Percentiles rank a stretch among this genome's conserved stretches.
Evolutionary conservation across 2,888 invertebrate species (phyloP).

Genomic region (Cancer borealis): DNA sequence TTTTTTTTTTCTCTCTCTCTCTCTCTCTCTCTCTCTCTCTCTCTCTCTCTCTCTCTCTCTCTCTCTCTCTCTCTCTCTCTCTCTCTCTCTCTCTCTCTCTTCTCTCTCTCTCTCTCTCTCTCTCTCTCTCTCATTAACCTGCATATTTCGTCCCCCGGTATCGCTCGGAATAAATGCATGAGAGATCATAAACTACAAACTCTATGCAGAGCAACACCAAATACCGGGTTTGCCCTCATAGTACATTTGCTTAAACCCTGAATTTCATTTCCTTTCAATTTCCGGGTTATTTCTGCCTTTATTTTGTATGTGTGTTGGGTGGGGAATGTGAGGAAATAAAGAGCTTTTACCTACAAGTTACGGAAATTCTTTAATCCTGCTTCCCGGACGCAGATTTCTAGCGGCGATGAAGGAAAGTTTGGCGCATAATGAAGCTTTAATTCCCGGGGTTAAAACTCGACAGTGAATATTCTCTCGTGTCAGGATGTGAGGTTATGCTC

Average conservation of each 20-base stretch:
- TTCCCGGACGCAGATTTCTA: background rate
- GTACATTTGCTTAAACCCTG: background rate
- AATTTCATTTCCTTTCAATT: constrained; percentile 29
- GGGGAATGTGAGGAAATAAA: background rate
- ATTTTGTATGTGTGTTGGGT: background rate
- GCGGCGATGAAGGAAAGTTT: background rate
- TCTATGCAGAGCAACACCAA: background rate
- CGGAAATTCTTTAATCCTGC: background rate
- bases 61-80: constrained; percentile 31
- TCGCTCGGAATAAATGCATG: background rate
- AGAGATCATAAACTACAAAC: background rate
- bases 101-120: constrained; percentile 39
- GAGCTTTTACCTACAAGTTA: background rate
- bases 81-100: constrained; percentile 12
- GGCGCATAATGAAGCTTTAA: background rate
- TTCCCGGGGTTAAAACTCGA: background rate
- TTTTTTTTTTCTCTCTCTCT: background rate
- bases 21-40: constrained; percentile 6
- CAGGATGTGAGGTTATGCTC: background rate
- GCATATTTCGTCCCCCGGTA: constrained; percentile 5
- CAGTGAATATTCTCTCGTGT: background rate
- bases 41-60: constrained; percentile 27
- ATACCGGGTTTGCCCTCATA: background rate
- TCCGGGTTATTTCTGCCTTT: background rate
- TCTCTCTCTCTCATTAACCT: constrained; percentile 11